Evolutionary conservation across 2,113 vertebrate species (phyloP), one percentile per base, ranked within the genome.

Genomic region (Uropsilus gracilis): DNA sequence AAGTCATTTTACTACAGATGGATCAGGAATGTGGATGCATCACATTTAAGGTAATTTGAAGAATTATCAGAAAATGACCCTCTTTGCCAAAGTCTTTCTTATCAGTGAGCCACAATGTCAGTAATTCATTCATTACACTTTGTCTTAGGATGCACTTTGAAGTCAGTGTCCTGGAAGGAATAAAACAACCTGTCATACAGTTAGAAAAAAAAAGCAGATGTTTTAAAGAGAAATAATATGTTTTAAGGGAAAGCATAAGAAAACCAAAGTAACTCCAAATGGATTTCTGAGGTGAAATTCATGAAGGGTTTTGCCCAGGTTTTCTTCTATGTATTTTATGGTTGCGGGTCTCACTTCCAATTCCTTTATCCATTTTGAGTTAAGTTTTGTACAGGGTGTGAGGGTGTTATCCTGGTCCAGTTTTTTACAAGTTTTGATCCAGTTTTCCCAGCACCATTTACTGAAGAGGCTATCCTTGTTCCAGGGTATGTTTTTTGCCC

Each of bases 131-230:
- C 59, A 59, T 82, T 95, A 63, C 30, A 20, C 42, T 96, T 91
- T 80, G 57, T 90, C 89, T 94, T 12, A 4, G 63, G 91, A 20
- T 91, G 93, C 87, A 92, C 91, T 96, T 93, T 81, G 81, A 80
- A 86, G 73, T 53, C 50, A 30, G 28, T 46, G 61, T 91, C 71
- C 89, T 87, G 94, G 95, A 97, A 97, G 84, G 48, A 94, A 96
- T 95, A 94, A 96, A 96, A 94, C 75, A 95, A n/a, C 66, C 92
- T 91, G 87, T 91, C 95, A 72, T 42, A n/a, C 20, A 80, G 73
- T 96, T 96, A n/a, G n/a, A n/a, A n/a, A n/a, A 12, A 84, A 89
- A 96, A 94, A 0, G 34, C 8, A 32, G 50, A 34, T 14, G 59
- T 42, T 89, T 84, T 73, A 37, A 59, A 20, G 46, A n/a, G 28